phyloP scores from a whole-genome alignment of 2,113 vertebrate genomes.

The Anguilla rostrata region DNA sequence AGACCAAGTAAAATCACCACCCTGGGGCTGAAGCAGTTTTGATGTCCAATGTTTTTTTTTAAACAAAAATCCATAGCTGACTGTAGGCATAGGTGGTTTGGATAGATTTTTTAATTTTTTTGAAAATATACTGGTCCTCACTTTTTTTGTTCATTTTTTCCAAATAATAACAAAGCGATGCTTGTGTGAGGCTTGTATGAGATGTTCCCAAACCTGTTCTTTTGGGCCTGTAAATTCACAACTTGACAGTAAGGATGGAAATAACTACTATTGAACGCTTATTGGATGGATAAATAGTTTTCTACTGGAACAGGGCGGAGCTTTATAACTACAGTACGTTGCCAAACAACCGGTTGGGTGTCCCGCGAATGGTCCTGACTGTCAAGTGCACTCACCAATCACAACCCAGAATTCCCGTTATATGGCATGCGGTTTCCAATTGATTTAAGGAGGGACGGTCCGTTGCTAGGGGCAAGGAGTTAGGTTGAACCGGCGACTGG shows the following conservation, averaged over 20 bases:
- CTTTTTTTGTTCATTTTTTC: too few species aligned
- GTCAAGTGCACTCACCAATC: slow-evolving; percentile 25
- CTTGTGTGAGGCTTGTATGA: too few species aligned
- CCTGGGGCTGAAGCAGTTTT: background rate
- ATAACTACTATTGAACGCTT: background rate
- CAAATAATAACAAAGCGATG: too few species aligned
- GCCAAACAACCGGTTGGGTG: slow-evolving; percentile 23
- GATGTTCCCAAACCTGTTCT: too few species aligned
- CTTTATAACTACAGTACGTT: slow-evolving; percentile 6
- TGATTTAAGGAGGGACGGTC: slow-evolving; percentile 52
- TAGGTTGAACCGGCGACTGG: slow-evolving; percentile 59
- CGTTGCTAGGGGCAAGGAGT: slow-evolving; percentile 73
- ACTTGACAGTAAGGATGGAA: background rate
- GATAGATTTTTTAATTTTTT: too few species aligned
- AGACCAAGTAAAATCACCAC: background rate
- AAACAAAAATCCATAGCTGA: too few species aligned
- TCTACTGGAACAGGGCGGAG: slow-evolving; percentile 11
- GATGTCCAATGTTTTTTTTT: too few species aligned
- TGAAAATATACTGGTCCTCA: too few species aligned
- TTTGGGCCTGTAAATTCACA: background rate
- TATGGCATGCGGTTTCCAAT: slow-evolving; percentile 47
- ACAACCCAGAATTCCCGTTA: slow-evolving; percentile 3
- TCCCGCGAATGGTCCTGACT: background rate
- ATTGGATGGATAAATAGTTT: background rate
- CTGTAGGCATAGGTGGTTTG: too few species aligned